Percentiles rank a stretch among this genome's conserved stretches.
Conservation (phyloP, 1,140 invertebrate genomes). For the Drosophila nikananu region DNA sequence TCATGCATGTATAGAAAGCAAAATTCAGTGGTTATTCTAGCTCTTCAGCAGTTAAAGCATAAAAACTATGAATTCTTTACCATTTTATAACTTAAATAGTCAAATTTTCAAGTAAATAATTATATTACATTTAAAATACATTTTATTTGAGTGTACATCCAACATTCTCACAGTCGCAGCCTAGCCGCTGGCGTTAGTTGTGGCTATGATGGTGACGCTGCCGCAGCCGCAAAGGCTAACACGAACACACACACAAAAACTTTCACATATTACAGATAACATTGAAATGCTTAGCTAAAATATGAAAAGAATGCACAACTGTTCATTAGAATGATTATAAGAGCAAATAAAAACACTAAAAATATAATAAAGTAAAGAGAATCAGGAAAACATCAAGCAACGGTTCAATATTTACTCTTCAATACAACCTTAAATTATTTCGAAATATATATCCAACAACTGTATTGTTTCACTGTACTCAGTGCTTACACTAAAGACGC, state of each 20-base stretch:
- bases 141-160: constrained; percentile 3
- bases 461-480: not conserved
- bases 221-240: constrained; percentile 34
- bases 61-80: not conserved
- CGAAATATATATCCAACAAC: not conserved
- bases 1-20: not conserved
- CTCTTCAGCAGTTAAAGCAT: too few species aligned
- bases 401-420: fast-evolving
- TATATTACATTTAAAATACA: too few species aligned
- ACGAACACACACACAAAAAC: constrained; percentile 13
- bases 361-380: too few species aligned
- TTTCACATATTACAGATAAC: constrained; percentile 2
- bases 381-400: too few species aligned
- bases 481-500: not conserved
- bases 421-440: not conserved
- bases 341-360: not conserved
- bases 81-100: too few species aligned
- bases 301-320: not conserved
- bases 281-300: not conserved
- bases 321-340: too few species aligned
- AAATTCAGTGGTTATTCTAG: not conserved
- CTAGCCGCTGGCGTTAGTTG: constrained; percentile 51
- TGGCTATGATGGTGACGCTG: constrained; percentile 61
- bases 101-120: fast-evolving
- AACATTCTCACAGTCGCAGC: constrained; percentile 38